phyloP scores from a whole-genome alignment of 2,888 invertebrate genomes.

The Parnassius smintheus region DNA sequence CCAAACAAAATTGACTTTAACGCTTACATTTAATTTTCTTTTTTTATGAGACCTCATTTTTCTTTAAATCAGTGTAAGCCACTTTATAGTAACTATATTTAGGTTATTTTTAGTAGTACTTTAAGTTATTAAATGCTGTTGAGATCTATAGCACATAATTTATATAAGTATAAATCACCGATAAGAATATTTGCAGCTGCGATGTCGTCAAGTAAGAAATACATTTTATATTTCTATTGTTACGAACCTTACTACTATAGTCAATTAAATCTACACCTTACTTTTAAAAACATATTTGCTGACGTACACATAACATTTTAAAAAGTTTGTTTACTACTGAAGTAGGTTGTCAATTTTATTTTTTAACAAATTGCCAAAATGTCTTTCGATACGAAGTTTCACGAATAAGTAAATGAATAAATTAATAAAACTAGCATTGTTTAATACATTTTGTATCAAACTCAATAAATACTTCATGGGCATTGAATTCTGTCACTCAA shows the following conservation, averaged over 20 bases:
- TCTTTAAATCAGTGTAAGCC: not conserved
- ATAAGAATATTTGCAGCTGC: slow-evolving; percentile 39
- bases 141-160: slow-evolving; percentile 43
- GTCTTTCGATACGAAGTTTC: slow-evolving; percentile 8
- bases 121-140: slow-evolving; percentile 46
- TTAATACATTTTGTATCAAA: slow-evolving; percentile 19
- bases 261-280: too few species aligned
- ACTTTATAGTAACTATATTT: too few species aligned
- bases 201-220: slow-evolving; percentile 54
- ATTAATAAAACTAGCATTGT: slow-evolving; percentile 19
- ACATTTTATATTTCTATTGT: not conserved
- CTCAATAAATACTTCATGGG: slow-evolving; percentile 19
- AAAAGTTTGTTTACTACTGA: not conserved
- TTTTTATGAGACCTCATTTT: slow-evolving; percentile 11
- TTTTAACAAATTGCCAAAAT: slow-evolving; percentile 13
- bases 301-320: not conserved
- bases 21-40: slow-evolving; percentile 2
- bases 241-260: not conserved
- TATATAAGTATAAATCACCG: slow-evolving; percentile 42
- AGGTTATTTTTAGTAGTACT: too few species aligned
- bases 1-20: slow-evolving; percentile 7
- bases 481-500: slow-evolving; percentile 29
- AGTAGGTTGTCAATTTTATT: not conserved
- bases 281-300: not conserved
- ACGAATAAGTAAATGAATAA: slow-evolving; percentile 24